Conservation (phyloP, 2,888 invertebrate species). For the Drosophila suboccidentalis region DNA sequence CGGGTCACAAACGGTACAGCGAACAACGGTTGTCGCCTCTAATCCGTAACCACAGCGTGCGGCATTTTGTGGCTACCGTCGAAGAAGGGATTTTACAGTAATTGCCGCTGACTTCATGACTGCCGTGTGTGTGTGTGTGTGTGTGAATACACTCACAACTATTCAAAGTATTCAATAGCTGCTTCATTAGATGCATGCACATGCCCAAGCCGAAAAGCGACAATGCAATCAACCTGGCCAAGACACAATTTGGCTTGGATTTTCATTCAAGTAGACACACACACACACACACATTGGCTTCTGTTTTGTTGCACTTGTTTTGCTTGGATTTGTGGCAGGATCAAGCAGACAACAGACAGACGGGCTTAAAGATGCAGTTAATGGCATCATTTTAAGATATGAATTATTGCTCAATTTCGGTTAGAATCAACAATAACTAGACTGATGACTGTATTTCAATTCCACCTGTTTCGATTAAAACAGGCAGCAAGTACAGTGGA, state of each 20-base stretch:
- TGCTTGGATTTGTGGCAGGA: conserved; percentile 32
- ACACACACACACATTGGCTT: conserved; percentile 2
- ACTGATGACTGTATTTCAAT: background rate
- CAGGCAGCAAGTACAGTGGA: no score
- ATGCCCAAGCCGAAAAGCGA: background rate
- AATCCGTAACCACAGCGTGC: conserved; percentile 65
- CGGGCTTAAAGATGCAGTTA: conserved; percentile 1
- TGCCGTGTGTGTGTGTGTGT: conserved; percentile 30
- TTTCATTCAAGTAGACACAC: conserved; percentile 24
- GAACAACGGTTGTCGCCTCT: conserved; percentile 28
- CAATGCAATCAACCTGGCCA: conserved; percentile 9
- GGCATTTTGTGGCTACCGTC: conserved; percentile 35
- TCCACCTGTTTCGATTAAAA: background rate
- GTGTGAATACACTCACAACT: conserved; percentile 8
- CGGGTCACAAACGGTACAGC: background rate
- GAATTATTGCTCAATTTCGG: background rate
- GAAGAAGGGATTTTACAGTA: conserved; percentile 61
- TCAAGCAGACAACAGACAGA: conserved; percentile 9
- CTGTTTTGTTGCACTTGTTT: conserved; percentile 31
- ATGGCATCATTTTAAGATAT: background rate
- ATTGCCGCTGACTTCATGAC: conserved; percentile 80
- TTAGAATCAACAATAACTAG: background rate
- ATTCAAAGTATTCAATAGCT: conserved; percentile 14
- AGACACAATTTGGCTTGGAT: conserved; percentile 2
- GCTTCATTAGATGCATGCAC: conserved; percentile 52